Base-by-base conservation (phyloP, 2,888 invertebrate species). In the Iphiclides podalirius region DNA sequence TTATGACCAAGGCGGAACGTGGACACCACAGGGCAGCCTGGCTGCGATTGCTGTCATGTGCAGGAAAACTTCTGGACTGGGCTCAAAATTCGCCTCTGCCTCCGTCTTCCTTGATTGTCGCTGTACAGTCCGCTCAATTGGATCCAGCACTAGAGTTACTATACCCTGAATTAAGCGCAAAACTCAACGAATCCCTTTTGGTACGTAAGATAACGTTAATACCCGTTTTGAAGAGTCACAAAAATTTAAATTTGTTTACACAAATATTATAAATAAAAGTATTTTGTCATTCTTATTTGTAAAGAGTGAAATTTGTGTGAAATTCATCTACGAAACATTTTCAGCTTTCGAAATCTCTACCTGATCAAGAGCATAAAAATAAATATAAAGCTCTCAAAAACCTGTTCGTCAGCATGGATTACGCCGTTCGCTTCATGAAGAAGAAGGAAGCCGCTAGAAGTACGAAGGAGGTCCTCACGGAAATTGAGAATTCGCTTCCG, bases 401-500 rank as follows among this genome's bases (percentile, higher is more conserved):
- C 56, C 54, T 87, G 14, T 76, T 72, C 28, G 40, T 60, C 0
- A 78, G 78, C 49, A 88, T 88, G 81, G 75, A 79, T 12, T 71
- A 77, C 23, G 80, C 83, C 1, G 74, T 79, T 0, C 58, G 66
- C 39, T 81, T 87, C 52, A 76, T 82, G 66, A 84, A 79, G 48
- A 71, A 75, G 44, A 77, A 73, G 57, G 64, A 71, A 23, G 59
- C 58, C 0, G 64, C 64, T 39, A 70, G 71, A 53, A 46, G 73
- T 72, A 61, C 70, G 1, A 81, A 79, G 42, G 55, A 64, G 16
- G 77, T 87, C 17, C 70, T 92, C 1, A 69, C 58, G 36, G 72
- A 80, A 31, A 89, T 92, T 15, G 86, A 90, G 56, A 80, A 86
- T 17, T 89, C 92, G 0, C 72, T 92, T 35, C 79, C 90, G 0